Evolutionary conservation across 2,888 invertebrate species (phyloP).

Genomic region (Antitype chi): DNA sequence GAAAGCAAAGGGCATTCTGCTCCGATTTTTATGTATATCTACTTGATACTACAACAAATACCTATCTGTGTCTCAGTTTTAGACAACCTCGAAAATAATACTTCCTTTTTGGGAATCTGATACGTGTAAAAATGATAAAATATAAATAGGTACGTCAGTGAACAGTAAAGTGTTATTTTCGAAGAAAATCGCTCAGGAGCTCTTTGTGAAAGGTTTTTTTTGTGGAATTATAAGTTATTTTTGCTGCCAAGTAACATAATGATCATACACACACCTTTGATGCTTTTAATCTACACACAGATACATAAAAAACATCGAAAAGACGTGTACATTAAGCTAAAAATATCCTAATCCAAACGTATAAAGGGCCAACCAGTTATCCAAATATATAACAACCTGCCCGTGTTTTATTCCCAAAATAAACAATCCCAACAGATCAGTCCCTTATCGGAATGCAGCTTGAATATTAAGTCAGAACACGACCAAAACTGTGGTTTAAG

Average conservation of each 20-base stretch:
- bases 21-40: neutral
- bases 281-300: no score
- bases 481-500: slow-evolving; percentile 38
- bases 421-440: slow-evolving; percentile 12
- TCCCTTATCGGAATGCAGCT: slow-evolving; percentile 21
- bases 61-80: neutral
- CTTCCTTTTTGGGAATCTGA: neutral
- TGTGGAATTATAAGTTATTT: neutral
- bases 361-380: neutral
- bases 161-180: neutral
- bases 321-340: neutral
- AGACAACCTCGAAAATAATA: neutral
- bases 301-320: no score
- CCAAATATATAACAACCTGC: neutral
- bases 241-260: neutral
- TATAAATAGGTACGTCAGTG: neutral
- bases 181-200: neutral
- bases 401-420: neutral
- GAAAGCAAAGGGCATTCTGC: neutral
- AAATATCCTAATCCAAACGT: neutral
- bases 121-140: neutral
- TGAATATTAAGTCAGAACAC: slow-evolving; percentile 49
- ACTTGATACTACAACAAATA: neutral
- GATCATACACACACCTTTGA: no score
- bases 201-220: neutral